Evolutionary conservation across 2,888 invertebrate genomes (phyloP).

Genomic region (Dusona sp.): DNA sequence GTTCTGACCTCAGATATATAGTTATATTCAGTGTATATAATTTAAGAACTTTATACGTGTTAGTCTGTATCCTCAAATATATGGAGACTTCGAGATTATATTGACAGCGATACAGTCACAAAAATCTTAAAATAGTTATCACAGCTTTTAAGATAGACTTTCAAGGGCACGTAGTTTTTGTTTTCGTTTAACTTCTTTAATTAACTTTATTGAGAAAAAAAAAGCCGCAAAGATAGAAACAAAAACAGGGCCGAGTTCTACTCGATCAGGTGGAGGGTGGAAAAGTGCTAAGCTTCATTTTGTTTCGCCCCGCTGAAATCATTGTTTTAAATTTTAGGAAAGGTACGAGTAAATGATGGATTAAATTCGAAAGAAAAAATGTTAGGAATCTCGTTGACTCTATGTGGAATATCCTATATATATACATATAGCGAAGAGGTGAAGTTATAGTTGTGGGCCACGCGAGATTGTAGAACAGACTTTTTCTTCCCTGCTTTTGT

Average conservation of each 20-base stretch:
- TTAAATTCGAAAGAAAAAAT: neutral
- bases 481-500: slow-evolving; percentile 1
- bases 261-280: neutral
- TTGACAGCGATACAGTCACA: neutral
- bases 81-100: neutral
- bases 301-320: neutral
- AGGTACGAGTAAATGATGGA: neutral
- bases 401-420: neutral
- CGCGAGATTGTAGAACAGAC: slow-evolving; percentile 1
- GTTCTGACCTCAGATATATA: slow-evolving; percentile 30
- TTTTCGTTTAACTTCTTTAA: neutral
- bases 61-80: neutral
- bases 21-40: neutral
- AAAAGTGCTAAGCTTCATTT: neutral
- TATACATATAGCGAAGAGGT: neutral
- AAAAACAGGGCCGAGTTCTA: neutral
- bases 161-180: neutral
- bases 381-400: neutral
- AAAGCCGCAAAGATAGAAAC: neutral
- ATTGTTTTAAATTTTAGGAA: neutral
- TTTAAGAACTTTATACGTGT: neutral
- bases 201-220: neutral
- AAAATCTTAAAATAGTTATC: neutral
- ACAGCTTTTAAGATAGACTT: neutral
- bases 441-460: slow-evolving; percentile 23